phyloP scores from a whole-genome alignment of 2,888 invertebrate species.

The Camptogramma bilineatum region DNA sequence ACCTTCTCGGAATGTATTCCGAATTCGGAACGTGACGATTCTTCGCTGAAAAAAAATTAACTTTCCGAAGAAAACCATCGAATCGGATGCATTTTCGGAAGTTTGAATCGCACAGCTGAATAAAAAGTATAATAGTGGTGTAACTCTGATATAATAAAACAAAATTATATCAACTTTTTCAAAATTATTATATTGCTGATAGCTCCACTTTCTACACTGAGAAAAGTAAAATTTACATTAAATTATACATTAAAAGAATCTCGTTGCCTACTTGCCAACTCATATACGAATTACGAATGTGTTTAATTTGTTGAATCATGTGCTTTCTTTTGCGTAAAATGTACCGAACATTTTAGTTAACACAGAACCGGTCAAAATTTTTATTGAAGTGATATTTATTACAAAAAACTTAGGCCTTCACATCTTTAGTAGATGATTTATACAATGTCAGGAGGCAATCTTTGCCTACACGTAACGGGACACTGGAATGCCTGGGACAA shows the following conservation, averaged over 20 bases:
- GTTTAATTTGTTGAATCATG: background rate
- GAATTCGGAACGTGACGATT: no score
- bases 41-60: no score
- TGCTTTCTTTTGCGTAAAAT: background rate
- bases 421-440: no score
- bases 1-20: no score
- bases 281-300: background rate
- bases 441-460: no score
- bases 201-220: slow-evolving; percentile 1
- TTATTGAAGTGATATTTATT: background rate
- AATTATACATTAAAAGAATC: background rate
- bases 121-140: no score
- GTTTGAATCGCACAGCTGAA: no score
- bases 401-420: no score
- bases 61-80: no score
- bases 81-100: no score
- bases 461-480: no score
- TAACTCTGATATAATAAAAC: slow-evolving; percentile 1
- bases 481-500: no score
- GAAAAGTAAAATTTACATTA: slow-evolving; percentile 3
- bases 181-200: background rate
- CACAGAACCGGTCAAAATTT: background rate
- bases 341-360: background rate
- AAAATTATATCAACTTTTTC: background rate
- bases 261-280: background rate